Percentiles rank a stretch among this genome's conserved stretches.
Evolutionary conservation across 2,888 invertebrate genomes (phyloP).

Genomic region (Rotaria magnacalcarata): DNA sequence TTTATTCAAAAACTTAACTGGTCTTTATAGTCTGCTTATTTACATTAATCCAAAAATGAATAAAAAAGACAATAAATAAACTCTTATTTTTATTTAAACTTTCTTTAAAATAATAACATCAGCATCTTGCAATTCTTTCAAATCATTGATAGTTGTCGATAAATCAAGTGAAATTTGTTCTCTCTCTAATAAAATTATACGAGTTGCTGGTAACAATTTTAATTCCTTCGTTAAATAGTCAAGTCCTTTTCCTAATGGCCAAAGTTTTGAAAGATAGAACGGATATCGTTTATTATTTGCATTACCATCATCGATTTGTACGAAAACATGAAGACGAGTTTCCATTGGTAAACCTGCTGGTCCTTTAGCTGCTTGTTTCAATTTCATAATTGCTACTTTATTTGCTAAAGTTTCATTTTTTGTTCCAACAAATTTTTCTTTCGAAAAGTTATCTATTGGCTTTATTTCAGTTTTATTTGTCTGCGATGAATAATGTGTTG

Average conservation of each 20-base stretch:
- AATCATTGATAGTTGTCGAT: background rate
- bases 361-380: conserved; percentile 43
- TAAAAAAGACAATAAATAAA: too few species aligned
- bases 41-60: too few species aligned
- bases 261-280: conserved; percentile 43
- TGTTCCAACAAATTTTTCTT: conserved; percentile 32
- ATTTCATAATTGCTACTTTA: conserved; percentile 43
- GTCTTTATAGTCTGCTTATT: too few species aligned
- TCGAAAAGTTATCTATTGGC: background rate
- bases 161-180: background rate
- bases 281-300: conserved; percentile 35
- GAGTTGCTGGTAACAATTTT: background rate
- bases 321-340: conserved; percentile 36
- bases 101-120: conserved; percentile 8
- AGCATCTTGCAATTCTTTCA: background rate
- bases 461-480: conserved; percentile 34
- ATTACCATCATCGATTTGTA: conserved; percentile 37
- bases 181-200: background rate
- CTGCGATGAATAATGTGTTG: background rate
- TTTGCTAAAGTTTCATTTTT: conserved; percentile 43
- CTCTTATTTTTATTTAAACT: background rate
- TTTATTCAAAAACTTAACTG: too few species aligned
- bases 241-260: conserved; percentile 43
- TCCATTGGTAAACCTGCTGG: conserved; percentile 39
- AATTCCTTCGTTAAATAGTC: conserved; percentile 43